Evolutionary conservation across 1,140 invertebrate genomes (phyloP).

Genomic region (Drosophila sulfurigaster): DNA sequence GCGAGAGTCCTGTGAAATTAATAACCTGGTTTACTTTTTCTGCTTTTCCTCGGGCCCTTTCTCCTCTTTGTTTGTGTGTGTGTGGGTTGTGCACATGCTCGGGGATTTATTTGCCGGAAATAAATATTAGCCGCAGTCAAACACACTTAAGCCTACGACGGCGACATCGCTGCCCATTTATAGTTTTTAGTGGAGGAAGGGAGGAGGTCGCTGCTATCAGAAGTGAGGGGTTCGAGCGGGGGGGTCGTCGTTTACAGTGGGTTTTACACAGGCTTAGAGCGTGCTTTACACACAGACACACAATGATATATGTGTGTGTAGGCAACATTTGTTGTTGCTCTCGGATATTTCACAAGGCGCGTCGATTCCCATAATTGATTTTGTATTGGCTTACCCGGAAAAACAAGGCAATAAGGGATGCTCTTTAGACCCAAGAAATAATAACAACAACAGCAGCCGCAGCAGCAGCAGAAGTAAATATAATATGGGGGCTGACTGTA

Average conservation of each 20-base stretch:
- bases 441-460: too few relatives aligned
- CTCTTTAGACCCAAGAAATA: not conserved
- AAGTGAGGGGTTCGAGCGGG: not conserved
- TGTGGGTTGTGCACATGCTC: constrained; percentile 40
- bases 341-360: constrained; percentile 49
- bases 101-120: constrained; percentile 84
- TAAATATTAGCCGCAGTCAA: constrained; percentile 84
- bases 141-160: constrained; percentile 79
- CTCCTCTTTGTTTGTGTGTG: constrained; percentile 39
- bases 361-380: constrained; percentile 84
- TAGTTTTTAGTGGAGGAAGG: constrained; percentile 51
- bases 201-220: constrained; percentile 11
- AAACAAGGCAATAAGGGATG: constrained; percentile 23
- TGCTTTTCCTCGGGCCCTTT: constrained; percentile 27
- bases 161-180: constrained; percentile 63
- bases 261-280: constrained; percentile 77
- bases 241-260: constrained; percentile 20
- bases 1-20: constrained; percentile 71
- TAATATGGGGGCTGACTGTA: constrained; percentile 44
- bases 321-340: constrained; percentile 22
- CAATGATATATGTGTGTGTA: constrained; percentile 24
- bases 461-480: not conserved
- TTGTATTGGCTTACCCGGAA: constrained; percentile 70
- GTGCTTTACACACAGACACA: constrained; percentile 75
- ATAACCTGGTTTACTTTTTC: constrained; percentile 77